phyloP scores from a whole-genome alignment of 2,113 vertebrate genomes.

The Thamnaconus septentrionalis region DNA sequence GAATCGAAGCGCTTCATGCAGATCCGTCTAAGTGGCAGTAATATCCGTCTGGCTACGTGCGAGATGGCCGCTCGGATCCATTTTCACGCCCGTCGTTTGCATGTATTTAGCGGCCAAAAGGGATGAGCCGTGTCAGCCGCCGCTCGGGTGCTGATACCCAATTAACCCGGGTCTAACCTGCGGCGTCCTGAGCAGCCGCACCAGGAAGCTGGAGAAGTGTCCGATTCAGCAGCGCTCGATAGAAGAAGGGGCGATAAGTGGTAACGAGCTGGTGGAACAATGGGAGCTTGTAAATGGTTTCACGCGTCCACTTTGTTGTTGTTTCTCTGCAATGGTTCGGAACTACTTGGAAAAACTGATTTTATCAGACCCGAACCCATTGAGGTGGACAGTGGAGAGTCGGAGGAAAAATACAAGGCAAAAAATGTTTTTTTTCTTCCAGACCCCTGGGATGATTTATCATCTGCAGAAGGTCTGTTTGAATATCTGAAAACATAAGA shows the following conservation, averaged over 20 bases:
- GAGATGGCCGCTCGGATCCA: constrained; percentile 37
- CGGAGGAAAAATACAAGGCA: no score
- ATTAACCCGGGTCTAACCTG: constrained; percentile 43
- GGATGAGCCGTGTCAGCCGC: constrained; percentile 44
- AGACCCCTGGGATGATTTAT: no score
- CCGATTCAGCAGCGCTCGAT: not conserved
- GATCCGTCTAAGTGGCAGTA: constrained; percentile 40
- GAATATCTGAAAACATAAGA: no score
- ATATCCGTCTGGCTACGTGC: constrained; percentile 17
- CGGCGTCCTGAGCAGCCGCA: constrained; percentile 2
- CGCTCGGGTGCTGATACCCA: constrained; percentile 44
- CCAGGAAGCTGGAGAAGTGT: not conserved
- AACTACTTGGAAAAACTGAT: no score
- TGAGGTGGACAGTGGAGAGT: no score
- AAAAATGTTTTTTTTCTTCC: no score
- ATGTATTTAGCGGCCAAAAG: constrained; percentile 42
- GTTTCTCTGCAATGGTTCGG: no score
- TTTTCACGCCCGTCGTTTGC: constrained; percentile 51
- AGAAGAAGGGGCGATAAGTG: not conserved
- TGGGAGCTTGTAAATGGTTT: no score
- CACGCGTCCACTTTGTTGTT: no score
- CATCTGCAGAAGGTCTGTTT: no score
- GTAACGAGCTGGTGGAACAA: no score
- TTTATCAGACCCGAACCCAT: no score
- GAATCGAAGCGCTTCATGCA: constrained; percentile 15